A percentile compares a stretch with the other conserved stretches of the same genome.
phyloP scores from a whole-genome alignment of 2,113 vertebrate species.

The Cyanoderma ruficeps region DNA sequence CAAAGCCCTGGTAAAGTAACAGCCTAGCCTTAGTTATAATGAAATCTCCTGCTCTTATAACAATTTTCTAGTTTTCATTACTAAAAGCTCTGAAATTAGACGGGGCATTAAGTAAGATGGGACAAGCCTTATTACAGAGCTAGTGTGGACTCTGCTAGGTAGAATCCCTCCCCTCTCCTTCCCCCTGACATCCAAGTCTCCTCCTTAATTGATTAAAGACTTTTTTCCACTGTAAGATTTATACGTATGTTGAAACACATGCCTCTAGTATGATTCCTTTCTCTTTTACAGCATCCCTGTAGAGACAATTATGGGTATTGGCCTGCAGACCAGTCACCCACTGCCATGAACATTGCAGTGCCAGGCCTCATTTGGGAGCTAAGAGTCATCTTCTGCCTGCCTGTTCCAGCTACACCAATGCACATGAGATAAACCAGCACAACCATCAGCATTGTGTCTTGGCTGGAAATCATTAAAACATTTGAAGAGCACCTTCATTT shows the following conservation, averaged over 20 bases:
- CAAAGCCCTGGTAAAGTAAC: background rate
- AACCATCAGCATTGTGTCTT: background rate
- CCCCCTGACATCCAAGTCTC: background rate
- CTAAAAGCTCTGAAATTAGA: background rate
- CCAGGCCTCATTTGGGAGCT: background rate
- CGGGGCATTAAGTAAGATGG: background rate
- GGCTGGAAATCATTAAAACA: background rate
- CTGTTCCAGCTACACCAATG: background rate
- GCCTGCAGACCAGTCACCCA: background rate
- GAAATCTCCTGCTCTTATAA: background rate
- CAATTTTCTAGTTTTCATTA: background rate
- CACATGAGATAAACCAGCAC: background rate
- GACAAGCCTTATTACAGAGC: background rate
- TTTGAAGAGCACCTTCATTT: background rate
- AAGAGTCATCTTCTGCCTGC: background rate
- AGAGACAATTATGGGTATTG: background rate
- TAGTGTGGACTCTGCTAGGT: background rate
- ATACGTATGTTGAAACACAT: background rate
- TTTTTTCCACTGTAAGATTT: background rate
- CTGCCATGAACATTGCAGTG: background rate
- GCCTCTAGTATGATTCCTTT: background rate
- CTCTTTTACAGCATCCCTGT: background rate
- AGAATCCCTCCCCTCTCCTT: background rate
- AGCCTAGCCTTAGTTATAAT: background rate
- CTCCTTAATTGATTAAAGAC: background rate